Evolutionary conservation across 2,888 invertebrate species (phyloP).

Genomic region (Geophilus truncorum): DNA sequence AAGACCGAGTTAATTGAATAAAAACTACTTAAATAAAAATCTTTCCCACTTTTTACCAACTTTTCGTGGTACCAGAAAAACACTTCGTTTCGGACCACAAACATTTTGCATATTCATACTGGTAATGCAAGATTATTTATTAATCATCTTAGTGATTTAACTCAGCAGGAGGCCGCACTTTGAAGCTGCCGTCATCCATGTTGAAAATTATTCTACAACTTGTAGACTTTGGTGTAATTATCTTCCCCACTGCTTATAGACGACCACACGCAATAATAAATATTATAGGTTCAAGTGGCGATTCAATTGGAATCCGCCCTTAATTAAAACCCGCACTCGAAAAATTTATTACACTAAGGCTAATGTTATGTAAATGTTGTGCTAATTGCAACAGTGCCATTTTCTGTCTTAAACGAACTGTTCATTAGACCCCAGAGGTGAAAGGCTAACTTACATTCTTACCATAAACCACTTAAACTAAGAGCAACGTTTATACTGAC

Average conservation of each 20-base stretch:
- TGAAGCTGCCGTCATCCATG: constrained; percentile 3
- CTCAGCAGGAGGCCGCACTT: neutral
- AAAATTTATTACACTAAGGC: neutral
- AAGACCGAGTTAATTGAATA: constrained; percentile 13
- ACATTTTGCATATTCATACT: neutral
- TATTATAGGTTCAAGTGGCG: constrained; percentile 12
- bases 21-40: neutral
- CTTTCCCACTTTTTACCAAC: neutral
- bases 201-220: constrained; percentile 8
- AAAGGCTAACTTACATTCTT: constrained; percentile 2
- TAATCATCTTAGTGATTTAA: constrained; percentile 14
- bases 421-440: neutral
- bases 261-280: constrained; percentile 16
- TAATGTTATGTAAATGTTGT: constrained; percentile 18
- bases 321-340: constrained; percentile 2
- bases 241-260: constrained; percentile 11
- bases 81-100: neutral
- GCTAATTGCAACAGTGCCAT: constrained; percentile 15
- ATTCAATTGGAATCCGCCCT: constrained; percentile 11
- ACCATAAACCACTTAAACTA: neutral
- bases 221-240: constrained; percentile 13
- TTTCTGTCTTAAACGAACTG: neutral
- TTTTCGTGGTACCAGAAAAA: neutral
- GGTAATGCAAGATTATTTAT: neutral
- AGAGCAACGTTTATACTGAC: neutral